Evolutionary conservation across 2,888 invertebrate species (phyloP), one percentile per base, ranked within the genome.

Genomic region (Penaeus monodon): DNA sequence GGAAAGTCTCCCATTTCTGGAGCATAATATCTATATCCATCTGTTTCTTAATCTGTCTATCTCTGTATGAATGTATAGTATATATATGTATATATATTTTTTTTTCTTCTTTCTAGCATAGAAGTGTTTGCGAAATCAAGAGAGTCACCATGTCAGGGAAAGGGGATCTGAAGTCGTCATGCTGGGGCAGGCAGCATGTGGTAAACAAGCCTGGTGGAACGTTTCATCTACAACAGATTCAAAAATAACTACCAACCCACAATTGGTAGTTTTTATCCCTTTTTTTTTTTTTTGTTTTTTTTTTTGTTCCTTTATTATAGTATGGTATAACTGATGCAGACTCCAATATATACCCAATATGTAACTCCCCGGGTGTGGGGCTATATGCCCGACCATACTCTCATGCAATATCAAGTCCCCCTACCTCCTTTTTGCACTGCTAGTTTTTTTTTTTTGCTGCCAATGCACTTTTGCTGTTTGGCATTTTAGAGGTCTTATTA

Each of bases 151-250:
- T 80, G 80, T 33, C 73, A 44, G 74, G 85, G 7, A 80, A 81
- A 44, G 81, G 76, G 68, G 85, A 85, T n/a, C 77, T 86, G 86
- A 86, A 78, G 86, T 86, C 29, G 86, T 86, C 77, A 77, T 86
- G 86, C 77, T 86, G n/a, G 86, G 86, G n/a, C 86, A 86, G 68
- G 33, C 49, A 27, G 49, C 86, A 14, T 86, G 86, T 82, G 86
- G 86, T 57, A 86, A 49, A 86, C 86, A 7, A 86, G 86, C 44
- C 24, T 86, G 14, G 86, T 86, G 27, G 86, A 86, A 68, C 76
- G 86, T 24, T 82, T 86, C 24, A 86, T 86, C 17, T 82, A 86
- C 63, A 82, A 86, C 63, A 81, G 82, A 44, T 86, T 86, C 77
- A 86, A 78, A 27, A 68, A 8, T 38, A 77, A 78, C 63, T 86